phyloP scores from a whole-genome alignment of 2,113 vertebrate species.

The Urocynchramus pylzowi region DNA sequence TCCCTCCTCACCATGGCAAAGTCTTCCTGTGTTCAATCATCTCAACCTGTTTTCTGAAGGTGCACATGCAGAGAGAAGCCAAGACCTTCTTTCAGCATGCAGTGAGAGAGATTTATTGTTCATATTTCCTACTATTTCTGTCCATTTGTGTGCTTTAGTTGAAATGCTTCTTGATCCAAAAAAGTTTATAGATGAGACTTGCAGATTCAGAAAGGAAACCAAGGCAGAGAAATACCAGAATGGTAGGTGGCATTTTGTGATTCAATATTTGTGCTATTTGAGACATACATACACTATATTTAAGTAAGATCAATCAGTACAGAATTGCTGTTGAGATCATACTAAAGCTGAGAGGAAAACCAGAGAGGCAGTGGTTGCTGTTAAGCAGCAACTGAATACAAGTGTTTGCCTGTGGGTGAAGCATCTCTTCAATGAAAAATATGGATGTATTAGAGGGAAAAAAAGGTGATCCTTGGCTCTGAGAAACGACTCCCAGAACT shows the following conservation, averaged over 20 bases:
- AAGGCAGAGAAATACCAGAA: not conserved
- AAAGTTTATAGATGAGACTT: not conserved
- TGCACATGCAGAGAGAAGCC: not conserved
- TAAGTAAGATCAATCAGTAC: not conserved
- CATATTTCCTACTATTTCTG: not conserved
- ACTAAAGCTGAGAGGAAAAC: not conserved
- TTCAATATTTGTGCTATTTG: not conserved
- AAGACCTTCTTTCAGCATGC: not conserved
- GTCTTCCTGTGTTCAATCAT: not conserved
- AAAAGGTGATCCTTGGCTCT: not conserved
- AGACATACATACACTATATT: not conserved
- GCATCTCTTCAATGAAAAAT: not conserved
- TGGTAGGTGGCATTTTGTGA: not conserved
- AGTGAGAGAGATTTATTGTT: not conserved
- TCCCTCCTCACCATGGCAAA: not conserved
- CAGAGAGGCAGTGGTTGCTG: not conserved
- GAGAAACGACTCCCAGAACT: not conserved
- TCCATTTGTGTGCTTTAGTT: not conserved
- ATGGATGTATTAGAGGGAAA: not conserved
- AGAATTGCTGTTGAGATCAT: not conserved
- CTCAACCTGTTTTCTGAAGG: conserved; percentile 12
- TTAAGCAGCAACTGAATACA: not conserved
- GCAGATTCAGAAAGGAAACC: not conserved
- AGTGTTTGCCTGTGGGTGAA: not conserved
- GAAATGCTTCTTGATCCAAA: not conserved